Evolutionary conservation across 2,888 invertebrate species (phyloP).

Genomic region (Bruchidius siliquastri): DNA sequence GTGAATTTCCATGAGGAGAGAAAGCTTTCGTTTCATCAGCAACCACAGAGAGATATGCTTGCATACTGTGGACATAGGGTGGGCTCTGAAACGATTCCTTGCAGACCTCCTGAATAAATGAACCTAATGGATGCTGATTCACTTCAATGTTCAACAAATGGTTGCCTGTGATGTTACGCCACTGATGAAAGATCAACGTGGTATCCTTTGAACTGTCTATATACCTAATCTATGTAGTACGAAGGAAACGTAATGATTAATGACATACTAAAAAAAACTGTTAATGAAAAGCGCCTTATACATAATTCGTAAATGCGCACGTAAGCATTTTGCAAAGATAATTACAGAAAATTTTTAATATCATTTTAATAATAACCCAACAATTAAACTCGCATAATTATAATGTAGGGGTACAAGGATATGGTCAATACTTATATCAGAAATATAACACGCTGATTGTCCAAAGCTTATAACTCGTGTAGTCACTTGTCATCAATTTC

Average conservation of each 20-base stretch:
- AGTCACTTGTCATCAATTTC: too few species aligned
- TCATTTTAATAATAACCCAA: not conserved
- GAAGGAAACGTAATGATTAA: not conserved
- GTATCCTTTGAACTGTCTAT: not conserved
- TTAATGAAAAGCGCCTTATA: not conserved
- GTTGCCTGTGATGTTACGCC: too few species aligned
- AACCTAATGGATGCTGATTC: too few species aligned
- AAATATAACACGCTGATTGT: not conserved
- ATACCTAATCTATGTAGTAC: not conserved
- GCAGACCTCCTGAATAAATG: too few species aligned
- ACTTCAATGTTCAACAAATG: too few species aligned
- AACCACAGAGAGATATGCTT: too few species aligned
- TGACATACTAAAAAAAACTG: not conserved
- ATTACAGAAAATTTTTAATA: not conserved
- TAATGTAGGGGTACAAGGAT: not conserved
- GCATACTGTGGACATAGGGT: too few species aligned
- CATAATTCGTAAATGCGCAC: not conserved
- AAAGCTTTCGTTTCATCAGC: too few species aligned
- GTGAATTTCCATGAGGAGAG: too few species aligned
- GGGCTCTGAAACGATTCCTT: too few species aligned
- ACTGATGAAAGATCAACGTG: not conserved
- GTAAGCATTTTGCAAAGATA: not conserved
- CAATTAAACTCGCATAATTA: not conserved
- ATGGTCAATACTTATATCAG: not conserved
- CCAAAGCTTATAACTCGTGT: not conserved